phyloP scores from a whole-genome alignment of 2,888 invertebrate genomes.

The Falcaria lacertinaria region DNA sequence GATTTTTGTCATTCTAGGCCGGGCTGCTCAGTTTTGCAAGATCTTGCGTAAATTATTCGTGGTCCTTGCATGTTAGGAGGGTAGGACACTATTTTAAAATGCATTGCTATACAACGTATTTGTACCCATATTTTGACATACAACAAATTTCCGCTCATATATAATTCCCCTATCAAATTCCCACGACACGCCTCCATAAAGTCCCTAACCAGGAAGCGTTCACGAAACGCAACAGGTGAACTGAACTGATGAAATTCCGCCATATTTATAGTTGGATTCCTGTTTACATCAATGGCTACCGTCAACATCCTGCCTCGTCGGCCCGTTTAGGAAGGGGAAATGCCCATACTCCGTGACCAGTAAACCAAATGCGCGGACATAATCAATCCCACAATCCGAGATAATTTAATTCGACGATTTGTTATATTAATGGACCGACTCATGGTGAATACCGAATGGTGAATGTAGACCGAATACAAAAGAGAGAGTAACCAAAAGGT shows the following conservation, averaged over 20 bases:
- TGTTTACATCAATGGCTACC: not conserved
- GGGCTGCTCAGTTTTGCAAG: too few relatives aligned
- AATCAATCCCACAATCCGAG: not conserved
- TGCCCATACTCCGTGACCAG: conserved; percentile 38
- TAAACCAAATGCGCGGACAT: conserved; percentile 16
- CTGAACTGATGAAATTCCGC: not conserved
- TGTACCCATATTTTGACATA: too few relatives aligned
- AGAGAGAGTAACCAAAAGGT: too few relatives aligned
- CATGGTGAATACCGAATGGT: too few relatives aligned
- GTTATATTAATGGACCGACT: not conserved
- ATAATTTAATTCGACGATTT: not conserved
- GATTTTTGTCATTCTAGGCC: too few relatives aligned
- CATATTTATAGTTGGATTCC: not conserved
- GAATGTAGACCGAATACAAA: too few relatives aligned
- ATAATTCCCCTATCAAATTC: not conserved
- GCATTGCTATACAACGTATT: too few relatives aligned
- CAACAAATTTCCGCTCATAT: too few relatives aligned
- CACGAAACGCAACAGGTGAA: not conserved
- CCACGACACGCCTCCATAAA: not conserved
- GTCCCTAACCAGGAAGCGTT: not conserved
- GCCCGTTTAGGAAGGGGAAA: conserved; percentile 43
- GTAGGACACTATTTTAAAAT: too few relatives aligned
- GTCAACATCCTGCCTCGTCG: conserved; percentile 40
- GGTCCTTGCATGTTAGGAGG: too few relatives aligned
- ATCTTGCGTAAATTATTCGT: too few relatives aligned